These are phyloP conservation scores for Chondrosia reniformis DNA, from an alignment of 37 sponge, comb jelly and placozoan species.

Conservation along the genomic window DNA sequence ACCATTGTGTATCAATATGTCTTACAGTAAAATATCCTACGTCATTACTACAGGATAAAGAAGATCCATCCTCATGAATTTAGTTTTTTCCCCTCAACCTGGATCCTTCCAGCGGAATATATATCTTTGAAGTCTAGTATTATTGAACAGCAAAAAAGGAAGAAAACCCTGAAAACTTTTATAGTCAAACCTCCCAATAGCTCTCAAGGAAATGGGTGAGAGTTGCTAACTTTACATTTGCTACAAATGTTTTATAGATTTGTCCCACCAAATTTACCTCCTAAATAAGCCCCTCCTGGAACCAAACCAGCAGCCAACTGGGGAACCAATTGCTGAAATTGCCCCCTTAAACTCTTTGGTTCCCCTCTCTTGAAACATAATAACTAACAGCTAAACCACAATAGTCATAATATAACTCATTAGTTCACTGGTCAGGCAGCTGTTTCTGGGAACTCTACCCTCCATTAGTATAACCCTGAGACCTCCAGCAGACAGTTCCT, in stretches of 20 bases:
- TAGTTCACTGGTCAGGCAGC: too few species aligned
- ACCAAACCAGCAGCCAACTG: too few species aligned
- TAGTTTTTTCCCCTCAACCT: slow-evolving; percentile 67
- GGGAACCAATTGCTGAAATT: too few species aligned
- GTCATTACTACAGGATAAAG: slow-evolving; percentile 43
- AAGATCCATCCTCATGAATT: slow-evolving; percentile 58
- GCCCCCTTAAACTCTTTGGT: too few species aligned
- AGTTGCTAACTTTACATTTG: neutral
- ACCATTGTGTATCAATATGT: neutral
- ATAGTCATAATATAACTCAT: too few species aligned
- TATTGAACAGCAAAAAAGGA: slow-evolving; percentile 38
- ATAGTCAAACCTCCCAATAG: slow-evolving; percentile 85
- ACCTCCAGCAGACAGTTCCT: too few species aligned
- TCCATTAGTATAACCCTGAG: too few species aligned
- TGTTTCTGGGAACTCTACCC: too few species aligned
- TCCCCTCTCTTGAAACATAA: too few species aligned
- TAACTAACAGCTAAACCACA: too few species aligned
- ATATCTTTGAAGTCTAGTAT: slow-evolving; percentile 21
- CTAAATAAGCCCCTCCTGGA: neutral
- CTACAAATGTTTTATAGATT: too few species aligned
- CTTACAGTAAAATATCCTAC: neutral
- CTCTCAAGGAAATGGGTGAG: slow-evolving; percentile 86
- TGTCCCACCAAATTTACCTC: neutral
- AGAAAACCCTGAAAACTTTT: slow-evolving; percentile 47
- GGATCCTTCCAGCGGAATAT: slow-evolving; percentile 84